A percentile compares a stretch with the other conserved stretches of the same genome.
These are phyloP conservation scores for Drosophila lutescens DNA, from an alignment of 2,888 invertebrate genomes.

Conservation along the genomic window DNA sequence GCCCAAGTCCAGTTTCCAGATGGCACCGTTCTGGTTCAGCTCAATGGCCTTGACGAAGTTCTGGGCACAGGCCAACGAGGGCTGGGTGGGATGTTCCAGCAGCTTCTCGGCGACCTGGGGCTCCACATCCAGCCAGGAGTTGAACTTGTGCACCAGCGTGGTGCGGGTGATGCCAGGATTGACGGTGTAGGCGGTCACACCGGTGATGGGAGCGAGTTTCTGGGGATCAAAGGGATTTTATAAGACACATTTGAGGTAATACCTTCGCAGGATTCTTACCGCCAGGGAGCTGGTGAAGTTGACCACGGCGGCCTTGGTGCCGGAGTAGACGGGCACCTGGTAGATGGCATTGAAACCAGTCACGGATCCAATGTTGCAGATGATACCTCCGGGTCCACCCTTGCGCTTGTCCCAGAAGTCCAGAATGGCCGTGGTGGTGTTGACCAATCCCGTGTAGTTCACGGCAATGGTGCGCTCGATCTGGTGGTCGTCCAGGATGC, in stretches of 20 bases:
- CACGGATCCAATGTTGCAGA: conserved; percentile 83
- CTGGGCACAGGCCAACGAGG: conserved; percentile 67
- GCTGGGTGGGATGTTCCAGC: conserved; percentile 55
- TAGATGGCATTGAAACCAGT: conserved; percentile 76
- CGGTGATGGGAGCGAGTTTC: conserved; percentile 66
- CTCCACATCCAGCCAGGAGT: conserved; percentile 70
- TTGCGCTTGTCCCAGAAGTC: conserved; percentile 84
- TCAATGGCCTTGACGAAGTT: conserved; percentile 80
- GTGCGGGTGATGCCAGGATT: conserved; percentile 74
- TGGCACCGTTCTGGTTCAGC: conserved; percentile 78
- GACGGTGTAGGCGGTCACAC: conserved; percentile 66
- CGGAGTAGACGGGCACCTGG: conserved; percentile 82
- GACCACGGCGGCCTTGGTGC: conserved; percentile 83
- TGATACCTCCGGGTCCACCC: conserved; percentile 83
- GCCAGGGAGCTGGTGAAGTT: conserved; percentile 83
- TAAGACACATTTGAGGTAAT: too few relatives aligned
- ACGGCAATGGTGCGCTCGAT: conserved; percentile 72
- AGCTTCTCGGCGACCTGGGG: conserved; percentile 56
- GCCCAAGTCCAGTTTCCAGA: conserved; percentile 81
- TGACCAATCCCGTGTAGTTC: conserved; percentile 75
- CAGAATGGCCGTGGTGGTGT: conserved; percentile 78
- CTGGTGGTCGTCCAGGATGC: conserved; percentile 72
- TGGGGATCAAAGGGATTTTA: conserved; percentile 9
- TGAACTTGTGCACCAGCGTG: conserved; percentile 59
- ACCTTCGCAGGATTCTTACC: conserved; percentile 59